Conservation (phyloP, 2,113 vertebrate species). For the Syngnathus typhle region DNA sequence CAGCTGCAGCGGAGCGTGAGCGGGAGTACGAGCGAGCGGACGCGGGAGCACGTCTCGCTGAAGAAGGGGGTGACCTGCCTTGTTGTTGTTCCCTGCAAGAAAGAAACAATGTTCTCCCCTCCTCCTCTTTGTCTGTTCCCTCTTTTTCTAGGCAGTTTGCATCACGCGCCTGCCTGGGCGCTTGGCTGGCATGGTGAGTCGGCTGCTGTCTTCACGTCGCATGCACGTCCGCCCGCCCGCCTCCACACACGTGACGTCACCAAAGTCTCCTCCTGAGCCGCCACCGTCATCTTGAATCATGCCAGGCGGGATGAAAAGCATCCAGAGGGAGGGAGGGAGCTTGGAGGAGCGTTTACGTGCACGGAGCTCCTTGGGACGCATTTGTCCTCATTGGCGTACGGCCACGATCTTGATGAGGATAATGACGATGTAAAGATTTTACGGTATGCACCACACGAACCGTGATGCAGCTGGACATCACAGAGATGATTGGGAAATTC, state of each 20-base stretch:
- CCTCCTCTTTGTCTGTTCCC: not conserved
- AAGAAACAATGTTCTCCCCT: not conserved
- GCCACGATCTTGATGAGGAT: not conserved
- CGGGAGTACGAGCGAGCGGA: not conserved
- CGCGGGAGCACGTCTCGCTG: slow-evolving; percentile 38
- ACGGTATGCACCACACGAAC: not conserved
- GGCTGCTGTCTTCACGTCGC: slow-evolving; percentile 48
- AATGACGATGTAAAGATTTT: not conserved
- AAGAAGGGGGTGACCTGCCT: slow-evolving; percentile 44
- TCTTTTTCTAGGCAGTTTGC: slow-evolving; percentile 34
- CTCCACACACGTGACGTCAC: slow-evolving; percentile 60
- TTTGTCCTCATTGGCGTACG: not conserved
- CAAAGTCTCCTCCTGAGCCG: slow-evolving; percentile 43
- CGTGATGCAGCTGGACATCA: not conserved
- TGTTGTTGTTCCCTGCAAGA: slow-evolving; percentile 34
- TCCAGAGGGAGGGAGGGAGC: not conserved
- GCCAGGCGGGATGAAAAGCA: not conserved
- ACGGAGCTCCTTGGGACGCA: not conserved
- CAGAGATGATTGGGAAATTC: not conserved
- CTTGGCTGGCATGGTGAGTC: slow-evolving; percentile 62
- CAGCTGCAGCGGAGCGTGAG: slow-evolving; percentile 53
- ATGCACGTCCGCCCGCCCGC: slow-evolving; percentile 53
- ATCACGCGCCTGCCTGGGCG: slow-evolving; percentile 39
- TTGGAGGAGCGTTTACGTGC: not conserved
- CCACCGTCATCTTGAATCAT: slow-evolving; percentile 59